Evolutionary conservation across 1,140 invertebrate genomes (phyloP).

Genomic region (Musca domestica): DNA sequence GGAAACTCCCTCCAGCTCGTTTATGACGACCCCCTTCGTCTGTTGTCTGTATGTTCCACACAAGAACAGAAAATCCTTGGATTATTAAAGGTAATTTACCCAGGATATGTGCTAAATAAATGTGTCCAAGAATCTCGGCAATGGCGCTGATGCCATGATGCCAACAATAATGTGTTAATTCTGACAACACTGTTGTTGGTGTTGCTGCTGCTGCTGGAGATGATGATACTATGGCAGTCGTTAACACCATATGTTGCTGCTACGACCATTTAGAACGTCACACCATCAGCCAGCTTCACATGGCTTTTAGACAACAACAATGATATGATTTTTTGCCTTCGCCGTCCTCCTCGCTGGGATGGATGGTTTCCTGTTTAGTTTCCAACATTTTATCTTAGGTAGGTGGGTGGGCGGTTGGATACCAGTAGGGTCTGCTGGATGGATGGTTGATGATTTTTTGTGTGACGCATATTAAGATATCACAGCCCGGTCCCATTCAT

Average conservation of each 20-base stretch:
- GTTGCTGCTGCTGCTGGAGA: no score
- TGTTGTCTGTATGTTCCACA: no score
- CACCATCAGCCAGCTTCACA: background rate
- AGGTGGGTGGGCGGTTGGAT: background rate
- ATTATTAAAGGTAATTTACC: no score
- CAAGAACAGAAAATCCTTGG: no score
- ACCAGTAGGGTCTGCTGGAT: no score
- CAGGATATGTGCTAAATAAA: no score
- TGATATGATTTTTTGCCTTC: background rate
- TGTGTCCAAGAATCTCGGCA: no score
- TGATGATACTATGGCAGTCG: background rate
- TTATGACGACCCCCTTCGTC: no score
- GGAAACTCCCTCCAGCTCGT: no score
- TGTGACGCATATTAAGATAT: background rate
- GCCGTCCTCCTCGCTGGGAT: background rate
- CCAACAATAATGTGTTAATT: no score
- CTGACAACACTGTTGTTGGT: no score
- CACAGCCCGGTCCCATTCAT: background rate
- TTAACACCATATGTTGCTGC: conserved; percentile 5
- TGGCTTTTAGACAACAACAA: background rate
- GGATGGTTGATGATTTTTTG: background rate
- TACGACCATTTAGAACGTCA: background rate
- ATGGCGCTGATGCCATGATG: no score
- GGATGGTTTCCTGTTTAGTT: background rate
- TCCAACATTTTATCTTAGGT: background rate